Evolutionary conservation across 2,797 vertebrate species (phyloP), one percentile per base, ranked within the genome.

Genomic region (Sternotherus odoratus): DNA sequence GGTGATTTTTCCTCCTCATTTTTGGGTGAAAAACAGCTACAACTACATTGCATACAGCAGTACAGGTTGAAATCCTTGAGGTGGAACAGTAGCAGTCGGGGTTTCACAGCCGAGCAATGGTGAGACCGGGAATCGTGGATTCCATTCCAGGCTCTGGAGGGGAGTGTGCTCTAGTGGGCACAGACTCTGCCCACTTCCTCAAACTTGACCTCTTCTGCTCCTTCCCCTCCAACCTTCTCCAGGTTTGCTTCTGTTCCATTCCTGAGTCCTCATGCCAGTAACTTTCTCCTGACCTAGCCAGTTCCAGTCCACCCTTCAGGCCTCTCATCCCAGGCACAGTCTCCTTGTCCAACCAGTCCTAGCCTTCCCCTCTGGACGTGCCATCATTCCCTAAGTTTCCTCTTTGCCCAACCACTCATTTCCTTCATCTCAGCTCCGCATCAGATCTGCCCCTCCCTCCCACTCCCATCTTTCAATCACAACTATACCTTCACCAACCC

Each of bases 21-120:
- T 46, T 15, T 1, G 0, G 1, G 49, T 5, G 11, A 39, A 21
- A 16, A 6, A 33, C 11, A 3, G 11, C 56, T 28, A 57, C 28
- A 57, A 15, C 56, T 57, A 57, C 56, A 57, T 28, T 57, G 28
- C 28, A 33, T 30, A 33, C 28, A 30, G 13, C 57, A 33, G 57
- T 60, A 33, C 30, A 60, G 28, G 28, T 15, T 60, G 57, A 60
- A 60, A 60, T 60, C 13, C 28, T 28, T 56, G 54, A 56, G 26
- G 26, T 56, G 53, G 23, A 53, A 53, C 26, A 26, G 6, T 60
- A 60, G 28, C 57, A 33, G 2, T 60, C 13, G 5, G 28, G 57
- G 28, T 60, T 57, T 60, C 57, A 60, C 12, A 15, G 57, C 26
- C 5, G 13, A 60, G 28, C 28, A 30, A 60, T 60, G 57, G 28